These are phyloP conservation scores for Dasysyrphus albostriatus DNA, from an alignment of 2,888 invertebrate species.

Conservation along the genomic window DNA sequence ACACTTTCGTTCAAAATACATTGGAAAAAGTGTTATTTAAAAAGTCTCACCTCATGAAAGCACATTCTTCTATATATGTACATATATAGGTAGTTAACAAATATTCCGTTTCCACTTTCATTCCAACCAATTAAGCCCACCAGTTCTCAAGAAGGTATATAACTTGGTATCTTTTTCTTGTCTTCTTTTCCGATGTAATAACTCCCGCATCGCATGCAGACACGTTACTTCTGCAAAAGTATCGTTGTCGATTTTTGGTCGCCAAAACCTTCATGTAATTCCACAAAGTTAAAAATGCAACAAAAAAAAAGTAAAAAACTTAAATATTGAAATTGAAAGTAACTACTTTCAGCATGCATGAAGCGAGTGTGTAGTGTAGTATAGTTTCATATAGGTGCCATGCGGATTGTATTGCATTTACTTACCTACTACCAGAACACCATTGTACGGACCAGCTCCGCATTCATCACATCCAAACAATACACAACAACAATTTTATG, in stretches of 20 bases:
- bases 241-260: not conserved
- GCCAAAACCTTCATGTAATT: conserved; percentile 29
- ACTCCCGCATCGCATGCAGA: conserved; percentile 19
- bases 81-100: conserved; percentile 32
- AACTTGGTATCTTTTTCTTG: conserved; percentile 13
- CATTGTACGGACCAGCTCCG: conserved; percentile 37
- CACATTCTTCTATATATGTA: not conserved
- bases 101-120: conserved; percentile 41
- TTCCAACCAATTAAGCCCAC: conserved; percentile 42
- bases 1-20: conserved; percentile 16
- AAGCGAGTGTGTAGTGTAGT: not conserved
- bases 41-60: conserved; percentile 19
- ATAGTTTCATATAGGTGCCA: not conserved
- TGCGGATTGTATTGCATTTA: not conserved
- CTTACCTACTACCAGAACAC: not conserved
- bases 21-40: not conserved
- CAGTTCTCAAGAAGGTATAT: conserved; percentile 1
- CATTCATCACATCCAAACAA: conserved; percentile 20
- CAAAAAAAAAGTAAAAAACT: no score
- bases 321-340: conserved; percentile 43
- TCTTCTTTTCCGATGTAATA: conserved; percentile 23
- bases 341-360: conserved; percentile 25
- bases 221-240: conserved; percentile 45
- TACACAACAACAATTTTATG: conserved; percentile 15
- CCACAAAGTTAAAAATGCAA: not conserved